These are phyloP conservation scores for Neogale vison DNA, from an alignment of 2,113 vertebrate genomes.

Conservation along the genomic window DNA sequence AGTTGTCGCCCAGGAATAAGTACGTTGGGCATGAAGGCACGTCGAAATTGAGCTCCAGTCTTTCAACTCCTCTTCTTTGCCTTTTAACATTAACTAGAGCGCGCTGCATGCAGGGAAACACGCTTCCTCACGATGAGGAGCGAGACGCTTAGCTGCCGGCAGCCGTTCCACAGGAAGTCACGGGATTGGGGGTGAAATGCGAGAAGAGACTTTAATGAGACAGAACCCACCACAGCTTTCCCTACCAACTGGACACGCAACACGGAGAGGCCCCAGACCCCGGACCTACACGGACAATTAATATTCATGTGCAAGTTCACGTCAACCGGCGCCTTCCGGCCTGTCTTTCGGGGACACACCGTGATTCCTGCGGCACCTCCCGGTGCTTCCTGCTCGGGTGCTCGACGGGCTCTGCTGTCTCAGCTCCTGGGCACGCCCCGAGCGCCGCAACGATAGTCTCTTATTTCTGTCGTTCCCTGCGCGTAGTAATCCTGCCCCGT, in stretches of 20 bases:
- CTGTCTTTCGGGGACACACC: not conserved
- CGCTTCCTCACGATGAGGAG: not conserved
- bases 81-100: not conserved
- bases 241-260: not conserved
- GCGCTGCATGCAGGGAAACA: not conserved
- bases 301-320: too few species aligned
- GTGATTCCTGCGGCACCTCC: not conserved
- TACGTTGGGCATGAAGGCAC: not conserved
- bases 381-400: not conserved
- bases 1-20: not conserved
- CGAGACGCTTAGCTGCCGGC: not conserved
- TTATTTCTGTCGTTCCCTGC: not conserved
- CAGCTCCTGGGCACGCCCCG: not conserved
- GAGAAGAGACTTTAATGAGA: not conserved
- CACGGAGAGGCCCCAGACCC: not conserved
- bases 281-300: fast-evolving
- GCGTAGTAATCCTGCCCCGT: not conserved
- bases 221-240: not conserved
- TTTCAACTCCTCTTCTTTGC: not conserved
- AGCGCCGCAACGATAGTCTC: not conserved
- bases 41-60: not conserved
- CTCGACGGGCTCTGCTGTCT: not conserved
- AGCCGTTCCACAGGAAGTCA: not conserved
- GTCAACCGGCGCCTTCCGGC: not conserved
- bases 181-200: not conserved